phyloP scores from a whole-genome alignment of 2,797 vertebrate species.

The Hypotaenidia okinawae region DNA sequence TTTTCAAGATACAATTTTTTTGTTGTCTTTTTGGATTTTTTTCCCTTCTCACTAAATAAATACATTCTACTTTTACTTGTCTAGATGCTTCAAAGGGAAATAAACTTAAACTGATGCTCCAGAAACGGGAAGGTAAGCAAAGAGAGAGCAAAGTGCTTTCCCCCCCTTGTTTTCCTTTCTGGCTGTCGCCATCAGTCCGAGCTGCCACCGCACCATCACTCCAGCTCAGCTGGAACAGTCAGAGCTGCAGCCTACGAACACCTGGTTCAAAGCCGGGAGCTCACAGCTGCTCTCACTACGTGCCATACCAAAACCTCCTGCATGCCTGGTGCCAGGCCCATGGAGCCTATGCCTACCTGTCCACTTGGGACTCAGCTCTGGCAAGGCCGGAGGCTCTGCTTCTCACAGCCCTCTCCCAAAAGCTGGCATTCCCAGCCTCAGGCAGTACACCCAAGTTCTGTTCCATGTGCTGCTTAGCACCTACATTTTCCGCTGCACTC shows the following conservation, averaged over 20 bases:
- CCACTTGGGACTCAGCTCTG: accelerated
- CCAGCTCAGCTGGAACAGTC: neutral
- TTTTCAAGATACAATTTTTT: neutral
- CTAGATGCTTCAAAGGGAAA: conserved; percentile 78
- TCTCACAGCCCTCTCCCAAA: neutral
- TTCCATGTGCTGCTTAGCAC: neutral
- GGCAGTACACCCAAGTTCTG: accelerated
- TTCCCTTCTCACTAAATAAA: neutral
- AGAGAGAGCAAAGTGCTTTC: neutral
- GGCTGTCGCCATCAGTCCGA: accelerated
- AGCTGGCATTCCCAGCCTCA: accelerated
- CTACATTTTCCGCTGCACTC: accelerated
- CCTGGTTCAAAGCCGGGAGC: neutral
- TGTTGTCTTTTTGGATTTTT: neutral
- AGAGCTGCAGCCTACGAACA: neutral
- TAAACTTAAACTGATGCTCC: conserved; percentile 80
- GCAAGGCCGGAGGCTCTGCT: neutral
- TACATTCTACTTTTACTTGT: conserved; percentile 39
- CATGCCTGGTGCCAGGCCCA: accelerated
- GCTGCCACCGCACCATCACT: accelerated
- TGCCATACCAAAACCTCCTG: neutral
- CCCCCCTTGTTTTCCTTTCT: neutral
- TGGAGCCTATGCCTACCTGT: neutral
- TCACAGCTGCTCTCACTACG: accelerated
- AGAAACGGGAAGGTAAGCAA: conserved; percentile 79